These are phyloP conservation scores for Ophioderma brevispina DNA, from an alignment of 35 echinoderm and acorn worm species.

Conservation along the genomic window DNA sequence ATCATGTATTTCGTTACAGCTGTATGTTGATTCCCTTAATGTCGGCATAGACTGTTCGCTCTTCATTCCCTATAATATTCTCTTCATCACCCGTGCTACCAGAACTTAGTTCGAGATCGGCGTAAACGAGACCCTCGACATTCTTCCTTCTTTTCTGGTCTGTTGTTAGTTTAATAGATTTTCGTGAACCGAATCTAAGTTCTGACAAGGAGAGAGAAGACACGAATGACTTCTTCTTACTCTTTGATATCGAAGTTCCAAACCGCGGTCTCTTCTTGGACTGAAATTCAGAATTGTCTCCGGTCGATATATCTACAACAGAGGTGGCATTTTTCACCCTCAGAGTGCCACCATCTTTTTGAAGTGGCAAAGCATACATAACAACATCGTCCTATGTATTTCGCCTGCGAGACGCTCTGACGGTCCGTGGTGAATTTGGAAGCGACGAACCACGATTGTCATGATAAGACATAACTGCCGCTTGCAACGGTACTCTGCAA, in stretches of 20 bases:
- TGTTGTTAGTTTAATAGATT: neutral
- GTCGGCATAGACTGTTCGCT: neutral
- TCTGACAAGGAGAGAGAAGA: neutral
- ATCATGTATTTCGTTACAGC: neutral
- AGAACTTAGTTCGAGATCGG: neutral
- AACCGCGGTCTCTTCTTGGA: neutral
- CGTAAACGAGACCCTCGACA: neutral
- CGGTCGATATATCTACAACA: neutral
- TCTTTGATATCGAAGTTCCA: neutral
- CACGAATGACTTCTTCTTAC: neutral
- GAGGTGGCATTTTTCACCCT: neutral
- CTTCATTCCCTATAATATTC: neutral
- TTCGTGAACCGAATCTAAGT: neutral
- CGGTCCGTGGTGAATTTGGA: neutral
- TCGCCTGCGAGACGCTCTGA: neutral
- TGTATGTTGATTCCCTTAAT: neutral
- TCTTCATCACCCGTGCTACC: neutral
- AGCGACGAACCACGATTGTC: neutral
- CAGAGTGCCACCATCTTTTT: neutral
- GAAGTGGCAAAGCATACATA: neutral
- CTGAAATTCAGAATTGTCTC: neutral
- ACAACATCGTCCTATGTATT: neutral
- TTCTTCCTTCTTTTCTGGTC: neutral
- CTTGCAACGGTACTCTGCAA: neutral
- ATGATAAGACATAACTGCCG: neutral